Percentiles rank a stretch among this genome's conserved stretches.
These are phyloP conservation scores for Drosophila trapezifrons DNA, from an alignment of 1,140 invertebrate species.

Conservation along the genomic window DNA sequence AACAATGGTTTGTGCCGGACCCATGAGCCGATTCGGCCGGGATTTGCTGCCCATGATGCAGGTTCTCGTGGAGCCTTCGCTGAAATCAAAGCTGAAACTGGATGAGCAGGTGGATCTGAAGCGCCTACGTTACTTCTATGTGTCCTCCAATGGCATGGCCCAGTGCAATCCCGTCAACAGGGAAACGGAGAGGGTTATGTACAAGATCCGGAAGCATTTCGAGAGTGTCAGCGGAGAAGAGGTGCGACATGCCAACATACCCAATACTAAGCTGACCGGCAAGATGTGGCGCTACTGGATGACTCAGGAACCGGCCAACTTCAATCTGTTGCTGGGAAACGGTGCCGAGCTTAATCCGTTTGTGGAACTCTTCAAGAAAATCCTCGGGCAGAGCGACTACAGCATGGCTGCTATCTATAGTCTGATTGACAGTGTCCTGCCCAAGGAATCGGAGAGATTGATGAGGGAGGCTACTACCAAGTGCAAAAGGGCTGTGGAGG, in stretches of 20 bases:
- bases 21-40: constrained; percentile 90
- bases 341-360: constrained; percentile 85
- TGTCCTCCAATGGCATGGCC: constrained; percentile 88
- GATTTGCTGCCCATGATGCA: constrained; percentile 91
- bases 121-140: constrained; percentile 91
- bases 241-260: constrained; percentile 84
- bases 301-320: constrained; percentile 88
- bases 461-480: constrained; percentile 86
- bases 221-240: constrained; percentile 51
- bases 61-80: constrained; percentile 66
- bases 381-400: constrained; percentile 86
- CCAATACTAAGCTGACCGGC: constrained; percentile 87
- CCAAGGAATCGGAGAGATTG: constrained; percentile 87
- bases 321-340: constrained; percentile 87
- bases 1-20: constrained; percentile 90
- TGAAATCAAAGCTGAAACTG: constrained; percentile 76
- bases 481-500: constrained; percentile 87
- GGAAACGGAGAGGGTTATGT: constrained; percentile 88
- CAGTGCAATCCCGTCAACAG: constrained; percentile 88
- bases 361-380: constrained; percentile 86
- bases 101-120: constrained; percentile 87
- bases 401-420: constrained; percentile 89
- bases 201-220: constrained; percentile 83
- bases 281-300: constrained; percentile 91
- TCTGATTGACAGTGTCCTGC: constrained; percentile 87